A percentile compares a stretch with the other conserved stretches of the same genome.
These are phyloP conservation scores for Amiota communis DNA, from an alignment of 2,888 invertebrate genomes.

Conservation along the genomic window DNA sequence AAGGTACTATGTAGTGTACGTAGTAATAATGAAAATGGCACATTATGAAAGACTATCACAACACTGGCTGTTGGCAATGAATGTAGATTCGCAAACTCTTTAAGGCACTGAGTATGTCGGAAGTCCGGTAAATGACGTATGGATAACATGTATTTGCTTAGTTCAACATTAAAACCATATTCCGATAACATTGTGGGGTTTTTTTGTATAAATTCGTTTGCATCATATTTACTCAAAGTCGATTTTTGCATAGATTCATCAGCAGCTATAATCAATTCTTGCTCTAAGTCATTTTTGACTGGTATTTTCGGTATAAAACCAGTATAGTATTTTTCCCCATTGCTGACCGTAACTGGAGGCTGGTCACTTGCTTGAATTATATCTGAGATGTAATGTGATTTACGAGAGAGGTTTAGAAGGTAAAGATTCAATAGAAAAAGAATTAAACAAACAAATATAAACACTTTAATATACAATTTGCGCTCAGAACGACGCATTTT, in stretches of 20 bases:
- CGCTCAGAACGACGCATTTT: background rate
- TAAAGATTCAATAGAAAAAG: no score
- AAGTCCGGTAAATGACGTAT: conserved; percentile 20
- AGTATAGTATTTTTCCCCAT: no score
- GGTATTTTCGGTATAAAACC: no score
- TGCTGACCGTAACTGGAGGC: no score
- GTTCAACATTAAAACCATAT: conserved; percentile 14
- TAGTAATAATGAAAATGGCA: conserved; percentile 9
- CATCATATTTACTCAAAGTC: background rate
- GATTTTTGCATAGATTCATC: no score
- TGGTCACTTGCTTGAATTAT: no score
- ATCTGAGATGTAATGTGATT: no score
- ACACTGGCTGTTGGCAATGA: conserved; percentile 1
- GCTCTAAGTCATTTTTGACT: no score
- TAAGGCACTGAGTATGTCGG: conserved; percentile 7
- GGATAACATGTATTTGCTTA: conserved; percentile 15
- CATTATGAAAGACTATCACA: conserved; percentile 20
- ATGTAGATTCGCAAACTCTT: background rate
- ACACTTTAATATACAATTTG: background rate
- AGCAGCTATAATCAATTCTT: no score
- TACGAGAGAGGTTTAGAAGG: no score
- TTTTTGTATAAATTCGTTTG: background rate
- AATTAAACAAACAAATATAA: no score
- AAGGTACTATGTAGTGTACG: background rate
- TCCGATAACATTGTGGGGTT: background rate